phyloP scores from a whole-genome alignment of 2,113 vertebrate species.

The Platysternon megacephalum region DNA sequence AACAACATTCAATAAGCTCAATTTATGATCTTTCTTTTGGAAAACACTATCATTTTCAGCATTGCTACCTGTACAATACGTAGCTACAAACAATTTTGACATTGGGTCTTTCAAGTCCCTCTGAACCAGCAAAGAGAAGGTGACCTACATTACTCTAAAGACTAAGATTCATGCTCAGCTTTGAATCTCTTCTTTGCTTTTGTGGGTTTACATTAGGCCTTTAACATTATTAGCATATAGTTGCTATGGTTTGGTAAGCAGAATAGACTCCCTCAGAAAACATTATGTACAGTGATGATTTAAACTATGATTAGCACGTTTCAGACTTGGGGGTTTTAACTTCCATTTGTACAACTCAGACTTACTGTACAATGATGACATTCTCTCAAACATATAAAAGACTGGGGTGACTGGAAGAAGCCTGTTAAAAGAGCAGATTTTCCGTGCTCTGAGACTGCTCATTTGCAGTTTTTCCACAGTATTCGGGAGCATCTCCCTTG shows the following conservation, averaged over 20 bases:
- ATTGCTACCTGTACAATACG: neutral
- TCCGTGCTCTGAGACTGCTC: neutral
- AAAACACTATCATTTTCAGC: neutral
- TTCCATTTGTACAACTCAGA: constrained; percentile 10
- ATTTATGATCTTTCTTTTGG: neutral
- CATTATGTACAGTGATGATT: constrained; percentile 44
- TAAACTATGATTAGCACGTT: constrained; percentile 53
- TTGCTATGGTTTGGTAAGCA: neutral
- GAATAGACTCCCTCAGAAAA: neutral
- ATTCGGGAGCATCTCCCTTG: accelerated
- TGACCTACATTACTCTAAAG: neutral
- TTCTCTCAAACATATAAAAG: constrained; percentile 49
- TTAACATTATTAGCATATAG: neutral
- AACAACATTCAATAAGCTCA: neutral
- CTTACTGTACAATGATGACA: constrained; percentile 14
- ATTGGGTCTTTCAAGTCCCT: neutral
- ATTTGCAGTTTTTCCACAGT: neutral
- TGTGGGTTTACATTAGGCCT: neutral
- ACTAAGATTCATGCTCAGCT: neutral
- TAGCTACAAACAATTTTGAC: neutral
- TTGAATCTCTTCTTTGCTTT: neutral
- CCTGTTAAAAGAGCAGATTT: neutral
- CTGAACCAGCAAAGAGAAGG: neutral
- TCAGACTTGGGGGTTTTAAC: constrained; percentile 5
- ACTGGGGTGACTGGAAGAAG: neutral